Evolutionary conservation across 2,888 invertebrate genomes (phyloP).

Genomic region (Synergus umbraculus): DNA sequence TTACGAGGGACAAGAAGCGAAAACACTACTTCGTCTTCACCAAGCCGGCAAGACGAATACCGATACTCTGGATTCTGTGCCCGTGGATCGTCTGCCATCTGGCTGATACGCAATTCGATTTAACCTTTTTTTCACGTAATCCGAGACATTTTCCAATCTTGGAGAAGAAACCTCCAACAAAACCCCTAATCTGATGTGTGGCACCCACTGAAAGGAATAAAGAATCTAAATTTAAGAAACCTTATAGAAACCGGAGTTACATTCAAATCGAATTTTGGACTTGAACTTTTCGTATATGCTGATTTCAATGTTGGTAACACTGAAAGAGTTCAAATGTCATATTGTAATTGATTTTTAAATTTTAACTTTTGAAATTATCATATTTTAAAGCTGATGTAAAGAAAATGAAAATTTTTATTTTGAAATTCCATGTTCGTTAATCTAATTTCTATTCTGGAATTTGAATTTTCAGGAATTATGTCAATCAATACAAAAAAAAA

Average conservation of each 20-base stretch:
- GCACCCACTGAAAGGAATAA: conserved; percentile 59
- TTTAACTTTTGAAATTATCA: no score
- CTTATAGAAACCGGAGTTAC: conserved; percentile 45
- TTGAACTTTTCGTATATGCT: no score
- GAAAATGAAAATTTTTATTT: no score
- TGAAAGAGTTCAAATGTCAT: no score
- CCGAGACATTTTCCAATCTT: conserved; percentile 67
- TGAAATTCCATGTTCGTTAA: no score
- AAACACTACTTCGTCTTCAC: conserved; percentile 37
- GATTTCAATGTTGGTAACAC: no score
- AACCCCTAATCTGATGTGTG: conserved; percentile 50
- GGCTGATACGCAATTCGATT: conserved; percentile 72
- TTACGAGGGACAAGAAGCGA: conserved; percentile 36
- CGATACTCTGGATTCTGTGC: conserved; percentile 58
- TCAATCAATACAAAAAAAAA: no score
- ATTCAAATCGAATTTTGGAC: conserved; percentile 67
- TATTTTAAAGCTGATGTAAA: no score
- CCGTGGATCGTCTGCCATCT: conserved; percentile 69
- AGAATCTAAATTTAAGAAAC: conserved; percentile 47
- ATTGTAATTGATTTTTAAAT: no score
- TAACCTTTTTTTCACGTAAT: conserved; percentile 69
- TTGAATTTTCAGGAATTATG: no score
- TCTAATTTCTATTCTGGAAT: no score
- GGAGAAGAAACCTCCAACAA: conserved; percentile 46
- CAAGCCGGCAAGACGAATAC: conserved; percentile 49